Conservation (phyloP, 1,140 invertebrate species). For the Venturia canescens region DNA sequence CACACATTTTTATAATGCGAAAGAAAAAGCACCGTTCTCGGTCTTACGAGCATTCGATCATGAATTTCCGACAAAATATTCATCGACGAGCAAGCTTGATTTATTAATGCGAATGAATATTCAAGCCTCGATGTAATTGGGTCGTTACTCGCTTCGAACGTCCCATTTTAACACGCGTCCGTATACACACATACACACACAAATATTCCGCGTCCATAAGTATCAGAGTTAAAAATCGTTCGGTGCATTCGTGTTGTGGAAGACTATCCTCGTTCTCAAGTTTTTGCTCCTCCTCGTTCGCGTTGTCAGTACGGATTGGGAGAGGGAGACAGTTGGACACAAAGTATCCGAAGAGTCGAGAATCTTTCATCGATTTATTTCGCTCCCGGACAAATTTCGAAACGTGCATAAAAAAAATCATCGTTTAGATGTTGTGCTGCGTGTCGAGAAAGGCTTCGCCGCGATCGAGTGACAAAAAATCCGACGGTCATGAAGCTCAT, state of each 20-base stretch:
- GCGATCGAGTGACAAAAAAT: constrained; percentile 43
- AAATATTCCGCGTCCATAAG: background rate
- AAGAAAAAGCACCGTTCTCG: too few relatives aligned
- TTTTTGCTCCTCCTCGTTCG: background rate
- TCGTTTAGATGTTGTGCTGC: constrained; percentile 68
- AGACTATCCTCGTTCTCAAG: background rate
- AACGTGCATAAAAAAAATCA: background rate
- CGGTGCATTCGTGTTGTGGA: background rate
- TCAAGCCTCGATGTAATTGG: background rate
- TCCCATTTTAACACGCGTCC: background rate
- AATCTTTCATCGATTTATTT: background rate
- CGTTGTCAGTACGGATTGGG: background rate
- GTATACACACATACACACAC: background rate
- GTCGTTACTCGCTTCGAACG: background rate
- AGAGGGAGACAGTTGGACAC: background rate
- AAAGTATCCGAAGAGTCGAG: background rate
- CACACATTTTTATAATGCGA: too few relatives aligned
- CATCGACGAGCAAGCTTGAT: too few relatives aligned
- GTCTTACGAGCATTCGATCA: too few relatives aligned
- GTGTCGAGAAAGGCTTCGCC: constrained; percentile 64
- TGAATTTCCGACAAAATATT: too few relatives aligned
- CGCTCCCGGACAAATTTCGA: background rate
- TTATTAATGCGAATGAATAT: background rate
- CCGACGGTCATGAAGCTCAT: constrained; percentile 23
- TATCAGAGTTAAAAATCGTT: background rate